Evolutionary conservation across 2,888 invertebrate genomes (phyloP).

Genomic region (Liopterus haemorrhoidalis): DNA sequence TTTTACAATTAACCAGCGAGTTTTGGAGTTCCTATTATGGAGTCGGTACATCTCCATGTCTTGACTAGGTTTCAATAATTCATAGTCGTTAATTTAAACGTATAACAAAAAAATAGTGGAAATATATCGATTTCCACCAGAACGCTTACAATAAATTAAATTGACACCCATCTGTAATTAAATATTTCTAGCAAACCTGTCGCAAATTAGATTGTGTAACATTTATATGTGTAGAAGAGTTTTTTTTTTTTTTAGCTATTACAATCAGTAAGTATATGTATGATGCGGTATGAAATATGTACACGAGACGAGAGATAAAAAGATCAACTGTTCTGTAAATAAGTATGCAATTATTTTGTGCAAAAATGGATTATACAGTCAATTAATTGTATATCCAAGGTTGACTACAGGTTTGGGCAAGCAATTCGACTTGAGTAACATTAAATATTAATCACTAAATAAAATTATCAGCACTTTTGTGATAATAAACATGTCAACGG

Average conservation of each 20-base stretch:
- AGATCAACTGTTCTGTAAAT: too few species aligned
- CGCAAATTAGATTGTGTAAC: too few species aligned
- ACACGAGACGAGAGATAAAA: too few species aligned
- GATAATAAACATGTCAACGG: conserved; percentile 14
- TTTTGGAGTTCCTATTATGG: conserved; percentile 68
- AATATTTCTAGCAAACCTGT: too few species aligned
- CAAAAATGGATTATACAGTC: too few species aligned
- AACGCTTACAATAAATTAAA: conserved; percentile 21
- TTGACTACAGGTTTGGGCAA: conserved; percentile 22
- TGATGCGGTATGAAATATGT: too few species aligned
- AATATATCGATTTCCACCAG: conserved; percentile 15
- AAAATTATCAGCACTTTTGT: conserved; percentile 18
- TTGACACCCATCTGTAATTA: conserved; percentile 20
- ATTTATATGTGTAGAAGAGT: too few species aligned
- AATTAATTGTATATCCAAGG: too few species aligned
- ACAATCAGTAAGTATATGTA: too few species aligned
- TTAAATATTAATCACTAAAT: conserved; percentile 24
- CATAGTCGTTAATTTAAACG: too few species aligned
- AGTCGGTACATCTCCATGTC: conserved; percentile 38
- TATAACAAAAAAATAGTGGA: conserved; percentile 21
- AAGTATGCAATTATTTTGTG: too few species aligned
- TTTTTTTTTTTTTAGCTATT: too few species aligned
- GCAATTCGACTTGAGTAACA: conserved; percentile 19
- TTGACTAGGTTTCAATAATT: conserved; percentile 43
- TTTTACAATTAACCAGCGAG: conserved; percentile 69